phyloP scores from a whole-genome alignment of 2,797 vertebrate species.

The Telmatherina bonti region DNA sequence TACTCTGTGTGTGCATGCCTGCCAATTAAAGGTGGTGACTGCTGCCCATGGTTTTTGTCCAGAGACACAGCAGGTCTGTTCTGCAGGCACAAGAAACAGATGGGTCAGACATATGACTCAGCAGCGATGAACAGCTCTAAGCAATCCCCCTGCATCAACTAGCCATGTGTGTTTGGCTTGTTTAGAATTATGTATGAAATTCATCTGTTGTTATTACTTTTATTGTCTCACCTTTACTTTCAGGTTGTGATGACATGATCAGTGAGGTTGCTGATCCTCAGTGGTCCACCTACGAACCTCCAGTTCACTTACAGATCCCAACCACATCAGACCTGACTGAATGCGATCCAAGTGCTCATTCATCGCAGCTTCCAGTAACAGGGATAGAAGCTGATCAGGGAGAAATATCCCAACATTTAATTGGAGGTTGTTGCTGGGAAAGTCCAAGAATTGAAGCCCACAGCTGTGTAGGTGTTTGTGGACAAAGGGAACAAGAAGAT shows the following conservation, averaged over 20 bases:
- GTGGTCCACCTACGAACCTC: constrained; percentile 8
- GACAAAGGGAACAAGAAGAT: constrained; percentile 23
- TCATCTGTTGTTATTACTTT: not conserved
- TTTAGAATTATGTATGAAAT: not conserved
- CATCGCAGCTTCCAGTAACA: constrained; percentile 14
- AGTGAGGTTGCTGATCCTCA: constrained; percentile 11
- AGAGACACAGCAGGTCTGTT: constrained; percentile 56
- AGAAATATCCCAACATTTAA: not conserved
- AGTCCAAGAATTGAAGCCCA: constrained; percentile 10
- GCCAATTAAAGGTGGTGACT: constrained; percentile 9
- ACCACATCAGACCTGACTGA: not conserved
- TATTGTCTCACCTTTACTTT: not conserved
- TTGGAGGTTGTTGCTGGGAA: not conserved
- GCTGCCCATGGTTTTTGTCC: constrained; percentile 24
- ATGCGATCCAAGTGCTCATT: not conserved
- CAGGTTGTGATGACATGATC: constrained; percentile 20
- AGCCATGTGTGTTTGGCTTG: not conserved
- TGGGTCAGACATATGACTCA: constrained; percentile 38
- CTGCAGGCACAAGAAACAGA: constrained; percentile 58
- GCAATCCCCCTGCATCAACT: not conserved
- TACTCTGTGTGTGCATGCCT: not conserved
- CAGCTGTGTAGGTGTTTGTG: constrained; percentile 45
- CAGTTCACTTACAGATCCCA: constrained; percentile 20
- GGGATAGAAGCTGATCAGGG: not conserved
- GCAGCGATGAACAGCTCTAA: constrained; percentile 6